phyloP scores from a whole-genome alignment of 2,797 vertebrate species.

The Acridotheres tristis region DNA sequence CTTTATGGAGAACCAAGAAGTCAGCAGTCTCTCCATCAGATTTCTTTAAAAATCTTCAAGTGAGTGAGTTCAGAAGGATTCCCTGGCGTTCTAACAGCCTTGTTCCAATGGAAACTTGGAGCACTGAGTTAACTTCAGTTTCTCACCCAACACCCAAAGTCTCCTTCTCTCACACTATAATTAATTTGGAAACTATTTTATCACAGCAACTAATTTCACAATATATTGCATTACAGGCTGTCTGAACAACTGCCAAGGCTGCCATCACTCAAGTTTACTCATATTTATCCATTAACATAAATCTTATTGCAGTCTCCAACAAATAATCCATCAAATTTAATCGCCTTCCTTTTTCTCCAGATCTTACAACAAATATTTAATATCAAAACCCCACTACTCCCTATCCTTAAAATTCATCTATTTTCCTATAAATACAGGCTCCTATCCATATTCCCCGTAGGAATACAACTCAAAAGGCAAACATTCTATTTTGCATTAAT shows the following conservation, averaged over 20 bases:
- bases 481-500: background rate
- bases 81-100: background rate
- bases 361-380: background rate
- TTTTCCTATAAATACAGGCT: background rate
- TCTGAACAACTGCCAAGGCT: background rate
- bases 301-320: background rate
- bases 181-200: slow-evolving; percentile 3
- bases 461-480: background rate
- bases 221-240: background rate
- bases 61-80: background rate
- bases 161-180: background rate
- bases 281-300: slow-evolving; percentile 14
- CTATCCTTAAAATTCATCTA: background rate
- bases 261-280: background rate
- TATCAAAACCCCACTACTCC: background rate
- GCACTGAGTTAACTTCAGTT: background rate
- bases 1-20: background rate
- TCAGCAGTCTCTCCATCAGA: background rate
- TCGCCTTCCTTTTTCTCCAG: background rate
- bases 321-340: background rate
- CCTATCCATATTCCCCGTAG: background rate
- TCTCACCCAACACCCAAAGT: background rate
- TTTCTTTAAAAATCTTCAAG: background rate
- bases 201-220: background rate
- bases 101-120: background rate